Evolutionary conservation across 2,888 invertebrate species (phyloP).

Genomic region (Mylabris sibirica): DNA sequence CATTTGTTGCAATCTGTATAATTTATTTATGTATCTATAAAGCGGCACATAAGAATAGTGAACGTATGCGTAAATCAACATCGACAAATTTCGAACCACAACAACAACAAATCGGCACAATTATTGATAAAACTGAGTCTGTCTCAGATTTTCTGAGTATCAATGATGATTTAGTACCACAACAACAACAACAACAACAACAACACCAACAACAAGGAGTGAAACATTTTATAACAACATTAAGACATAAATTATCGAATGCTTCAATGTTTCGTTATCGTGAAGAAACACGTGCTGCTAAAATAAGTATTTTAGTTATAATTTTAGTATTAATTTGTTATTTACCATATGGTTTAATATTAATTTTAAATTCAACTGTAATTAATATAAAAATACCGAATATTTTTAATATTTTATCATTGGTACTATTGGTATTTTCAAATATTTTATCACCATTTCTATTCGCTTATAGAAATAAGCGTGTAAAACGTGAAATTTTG

Average conservation of each 20-base stretch:
- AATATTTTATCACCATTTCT: constrained; percentile 76
- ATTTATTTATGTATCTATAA: constrained; percentile 79
- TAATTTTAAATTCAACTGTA: constrained; percentile 53
- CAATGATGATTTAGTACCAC: constrained; percentile 35
- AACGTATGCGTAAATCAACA: constrained; percentile 63
- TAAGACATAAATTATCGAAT: constrained; percentile 83
- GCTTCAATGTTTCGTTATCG: constrained; percentile 84
- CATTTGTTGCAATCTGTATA: constrained; percentile 72
- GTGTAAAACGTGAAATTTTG: constrained; percentile 68
- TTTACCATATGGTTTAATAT: constrained; percentile 59
- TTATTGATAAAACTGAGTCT: constrained; percentile 50
- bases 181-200: constrained; percentile 20
- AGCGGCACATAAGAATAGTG: constrained; percentile 77
- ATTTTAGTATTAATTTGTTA: constrained; percentile 70
- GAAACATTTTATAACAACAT: constrained; percentile 69
- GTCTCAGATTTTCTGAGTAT: constrained; percentile 54
- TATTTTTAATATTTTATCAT: constrained; percentile 63
- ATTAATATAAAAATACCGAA: constrained; percentile 55
- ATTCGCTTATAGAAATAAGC: constrained; percentile 77
- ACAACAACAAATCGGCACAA: constrained; percentile 60
- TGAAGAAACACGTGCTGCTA: constrained; percentile 88
- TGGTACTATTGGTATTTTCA: constrained; percentile 69
- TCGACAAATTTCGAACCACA: constrained; percentile 64
- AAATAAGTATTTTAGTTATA: constrained; percentile 82
- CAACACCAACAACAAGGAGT: background rate